phyloP scores from a whole-genome alignment of 2,888 invertebrate genomes.

The Athrips mouffetella region DNA sequence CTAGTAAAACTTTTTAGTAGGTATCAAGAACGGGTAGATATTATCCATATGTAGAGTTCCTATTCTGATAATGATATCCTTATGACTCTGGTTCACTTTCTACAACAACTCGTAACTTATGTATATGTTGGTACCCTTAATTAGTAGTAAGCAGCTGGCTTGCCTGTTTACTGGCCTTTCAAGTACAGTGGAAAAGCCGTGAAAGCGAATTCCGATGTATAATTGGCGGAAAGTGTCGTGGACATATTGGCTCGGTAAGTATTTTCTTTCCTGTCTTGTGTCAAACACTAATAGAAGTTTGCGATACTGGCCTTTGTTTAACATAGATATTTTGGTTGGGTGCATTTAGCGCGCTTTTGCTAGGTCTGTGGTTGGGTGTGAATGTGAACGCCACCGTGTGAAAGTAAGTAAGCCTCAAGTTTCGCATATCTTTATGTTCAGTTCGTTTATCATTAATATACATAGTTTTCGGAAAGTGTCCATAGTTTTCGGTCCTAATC shows the following conservation, averaged over 20 bases:
- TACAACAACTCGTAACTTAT: background rate
- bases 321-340: background rate
- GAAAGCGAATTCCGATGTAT: conserved; percentile 58
- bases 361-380: background rate
- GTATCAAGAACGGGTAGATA: background rate
- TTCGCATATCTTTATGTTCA: no score
- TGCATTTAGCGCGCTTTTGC: no score
- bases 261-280: conserved; percentile 58
- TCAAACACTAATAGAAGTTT: conserved; percentile 20
- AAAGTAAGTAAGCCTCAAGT: no score
- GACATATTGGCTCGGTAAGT: conserved; percentile 34
- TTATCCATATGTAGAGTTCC: background rate
- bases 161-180: background rate
- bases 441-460: no score
- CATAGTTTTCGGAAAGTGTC: no score
- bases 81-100: background rate
- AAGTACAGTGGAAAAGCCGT: conserved; percentile 40
- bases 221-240: conserved; percentile 56
- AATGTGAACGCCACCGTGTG: background rate
- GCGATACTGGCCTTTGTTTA: background rate
- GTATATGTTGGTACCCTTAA: background rate
- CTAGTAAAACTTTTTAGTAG: no score
- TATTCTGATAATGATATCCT: background rate
- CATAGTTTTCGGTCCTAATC: no score
- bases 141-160: background rate